Percentiles rank a stretch among this genome's conserved stretches.
Evolutionary conservation across 2,888 invertebrate genomes (phyloP).

Genomic region (Geotrupes spiniger): DNA sequence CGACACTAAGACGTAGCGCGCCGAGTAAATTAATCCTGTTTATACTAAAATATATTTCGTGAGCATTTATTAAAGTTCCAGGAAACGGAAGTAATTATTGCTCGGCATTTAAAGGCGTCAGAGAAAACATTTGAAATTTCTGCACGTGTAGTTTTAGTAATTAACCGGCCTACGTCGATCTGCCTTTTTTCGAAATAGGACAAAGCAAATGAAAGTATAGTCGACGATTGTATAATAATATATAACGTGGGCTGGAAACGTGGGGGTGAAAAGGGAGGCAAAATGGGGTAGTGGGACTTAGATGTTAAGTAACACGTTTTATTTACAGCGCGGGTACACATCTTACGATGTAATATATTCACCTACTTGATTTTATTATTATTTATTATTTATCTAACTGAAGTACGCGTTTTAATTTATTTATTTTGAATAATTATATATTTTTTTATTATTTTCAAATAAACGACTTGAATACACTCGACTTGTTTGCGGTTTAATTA

Average conservation of each 20-base stretch:
- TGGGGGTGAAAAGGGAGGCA: conserved; percentile 26
- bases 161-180: conserved; percentile 23
- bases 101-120: neutral
- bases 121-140: conserved; percentile 4
- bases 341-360: conserved; percentile 38
- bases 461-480: too few species aligned
- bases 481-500: too few species aligned
- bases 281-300: conserved; percentile 31
- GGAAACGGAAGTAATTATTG: too few species aligned
- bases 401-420: too few species aligned
- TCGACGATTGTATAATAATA: conserved; percentile 35
- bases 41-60: too few species aligned
- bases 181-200: conserved; percentile 23
- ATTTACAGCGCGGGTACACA: conserved; percentile 42
- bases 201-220: conserved; percentile 36
- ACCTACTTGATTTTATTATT: conserved; percentile 30
- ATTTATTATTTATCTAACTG: too few species aligned
- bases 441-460: too few species aligned
- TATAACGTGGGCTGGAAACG: conserved; percentile 33
- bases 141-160: conserved; percentile 22
- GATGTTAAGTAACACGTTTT: conserved; percentile 36
- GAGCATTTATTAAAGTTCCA: too few species aligned
- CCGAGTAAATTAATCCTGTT: too few species aligned
- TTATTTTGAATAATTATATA: too few species aligned
- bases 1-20: too few species aligned